phyloP scores from a whole-genome alignment of 1,140 invertebrate species.

The Neotoxoptera formosana region DNA sequence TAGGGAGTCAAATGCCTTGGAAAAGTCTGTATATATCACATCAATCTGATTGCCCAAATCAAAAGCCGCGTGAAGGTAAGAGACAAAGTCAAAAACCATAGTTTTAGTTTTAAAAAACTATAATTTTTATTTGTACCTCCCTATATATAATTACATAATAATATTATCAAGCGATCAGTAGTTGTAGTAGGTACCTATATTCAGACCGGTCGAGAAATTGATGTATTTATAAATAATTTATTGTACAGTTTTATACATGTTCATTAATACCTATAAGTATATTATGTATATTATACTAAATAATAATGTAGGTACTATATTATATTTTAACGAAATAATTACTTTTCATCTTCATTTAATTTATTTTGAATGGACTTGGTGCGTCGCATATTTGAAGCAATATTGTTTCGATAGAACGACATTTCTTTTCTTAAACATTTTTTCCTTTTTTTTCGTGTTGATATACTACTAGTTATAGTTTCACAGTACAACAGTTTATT shows the following conservation, averaged over 20 bases:
- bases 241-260: neutral
- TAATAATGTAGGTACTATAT: neutral
- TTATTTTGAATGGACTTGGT: constrained; percentile 54
- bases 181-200: too few relatives aligned
- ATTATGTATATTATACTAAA: neutral
- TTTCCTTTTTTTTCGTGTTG: constrained; percentile 15
- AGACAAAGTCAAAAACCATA: neutral
- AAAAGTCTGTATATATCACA: too few relatives aligned
- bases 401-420: constrained; percentile 59
- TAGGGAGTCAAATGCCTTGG: too few relatives aligned
- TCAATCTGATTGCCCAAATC: too few relatives aligned
- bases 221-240: neutral
- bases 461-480: constrained; percentile 31
- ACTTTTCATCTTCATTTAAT: constrained; percentile 53
- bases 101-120: too few relatives aligned
- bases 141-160: too few relatives aligned
- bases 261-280: neutral
- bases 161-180: too few relatives aligned
- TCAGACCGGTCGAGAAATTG: too few relatives aligned
- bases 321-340: constrained; percentile 9
- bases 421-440: constrained; percentile 37
- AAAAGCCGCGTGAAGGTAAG: neutral
- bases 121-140: too few relatives aligned
- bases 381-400: constrained; percentile 51
- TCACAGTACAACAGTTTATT: constrained; percentile 56